Evolutionary conservation across 2,797 vertebrate species (phyloP).

Genomic region (Carcharodon carcharias): DNA sequence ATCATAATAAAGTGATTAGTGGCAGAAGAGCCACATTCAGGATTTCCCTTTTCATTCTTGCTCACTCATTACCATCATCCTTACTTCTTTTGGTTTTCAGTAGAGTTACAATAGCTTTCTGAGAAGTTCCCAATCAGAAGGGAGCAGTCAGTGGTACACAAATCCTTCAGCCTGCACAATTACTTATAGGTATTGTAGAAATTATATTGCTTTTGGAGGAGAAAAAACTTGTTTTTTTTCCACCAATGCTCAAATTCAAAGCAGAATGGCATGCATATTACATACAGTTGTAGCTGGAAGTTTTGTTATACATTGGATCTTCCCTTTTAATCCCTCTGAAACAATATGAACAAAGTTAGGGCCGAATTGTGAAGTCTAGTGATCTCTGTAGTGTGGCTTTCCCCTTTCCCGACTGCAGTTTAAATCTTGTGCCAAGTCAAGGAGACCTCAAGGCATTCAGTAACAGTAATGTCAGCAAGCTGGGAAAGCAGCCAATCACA

Average conservation of each 20-base stretch:
- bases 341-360: neutral
- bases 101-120: neutral
- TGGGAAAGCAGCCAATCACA: too few relatives aligned
- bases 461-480: too few relatives aligned
- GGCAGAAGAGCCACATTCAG: neutral
- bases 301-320: neutral
- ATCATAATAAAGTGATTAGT: slow-evolving; percentile 1
- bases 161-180: neutral
- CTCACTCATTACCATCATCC: neutral
- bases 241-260: neutral
- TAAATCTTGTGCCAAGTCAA: too few relatives aligned
- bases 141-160: neutral
- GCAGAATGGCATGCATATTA: neutral
- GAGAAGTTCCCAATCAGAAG: neutral
- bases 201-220: neutral
- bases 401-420: too few relatives aligned
- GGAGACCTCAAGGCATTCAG: too few relatives aligned
- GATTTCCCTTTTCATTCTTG: neutral
- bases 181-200: neutral
- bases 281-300: neutral
- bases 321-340: neutral
- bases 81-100: neutral
- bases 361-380: too few relatives aligned
- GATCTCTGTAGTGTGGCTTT: too few relatives aligned
- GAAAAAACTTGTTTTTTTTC: neutral